These are phyloP conservation scores for Bacillus rossius DNA, from an alignment of 1,140 invertebrate genomes.

Conservation along the genomic window DNA sequence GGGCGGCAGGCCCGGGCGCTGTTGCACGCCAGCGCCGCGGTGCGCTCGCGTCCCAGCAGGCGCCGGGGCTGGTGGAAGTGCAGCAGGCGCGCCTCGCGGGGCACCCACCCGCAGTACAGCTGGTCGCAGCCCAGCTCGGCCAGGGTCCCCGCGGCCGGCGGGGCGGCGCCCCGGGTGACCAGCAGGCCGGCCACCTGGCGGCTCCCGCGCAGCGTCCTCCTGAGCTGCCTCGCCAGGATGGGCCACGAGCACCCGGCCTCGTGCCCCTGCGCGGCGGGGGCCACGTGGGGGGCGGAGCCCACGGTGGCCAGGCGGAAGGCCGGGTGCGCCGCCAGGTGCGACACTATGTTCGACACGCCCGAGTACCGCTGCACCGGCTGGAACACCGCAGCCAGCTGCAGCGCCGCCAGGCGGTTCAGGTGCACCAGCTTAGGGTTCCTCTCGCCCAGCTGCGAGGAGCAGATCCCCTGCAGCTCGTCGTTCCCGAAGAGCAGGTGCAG, in stretches of 20 bases:
- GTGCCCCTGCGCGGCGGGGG: constrained; percentile 26
- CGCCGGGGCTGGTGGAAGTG: constrained; percentile 39
- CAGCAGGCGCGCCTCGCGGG: constrained; percentile 33
- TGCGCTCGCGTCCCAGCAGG: constrained; percentile 43
- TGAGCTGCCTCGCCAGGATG: constrained; percentile 31
- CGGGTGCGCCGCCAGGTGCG: constrained; percentile 41
- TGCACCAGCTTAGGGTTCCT: constrained; percentile 36
- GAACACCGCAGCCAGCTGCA: constrained; percentile 42
- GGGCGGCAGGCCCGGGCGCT: constrained; percentile 38
- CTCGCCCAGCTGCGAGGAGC: constrained; percentile 35
- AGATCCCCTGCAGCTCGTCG: constrained; percentile 41
- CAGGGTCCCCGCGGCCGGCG: no score
- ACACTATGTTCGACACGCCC: constrained; percentile 33
- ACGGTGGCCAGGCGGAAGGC: constrained; percentile 44
- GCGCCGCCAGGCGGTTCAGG: constrained; percentile 44
- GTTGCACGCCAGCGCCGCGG: constrained; percentile 42
- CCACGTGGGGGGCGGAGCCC: constrained; percentile 38
- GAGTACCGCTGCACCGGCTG: constrained; percentile 36
- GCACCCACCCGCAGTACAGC: constrained; percentile 44
- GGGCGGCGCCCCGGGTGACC: constrained; percentile 36
- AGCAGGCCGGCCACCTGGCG: constrained; percentile 37
- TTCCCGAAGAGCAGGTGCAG: constrained; percentile 45
- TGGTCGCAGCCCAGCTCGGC: no score
- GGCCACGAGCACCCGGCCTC: constrained; percentile 38
- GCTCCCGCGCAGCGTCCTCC: constrained; percentile 32